Evolutionary conservation across 2,113 vertebrate genomes (phyloP), one percentile per base, ranked within the genome.

Genomic region (Mesocricetus auratus): DNA sequence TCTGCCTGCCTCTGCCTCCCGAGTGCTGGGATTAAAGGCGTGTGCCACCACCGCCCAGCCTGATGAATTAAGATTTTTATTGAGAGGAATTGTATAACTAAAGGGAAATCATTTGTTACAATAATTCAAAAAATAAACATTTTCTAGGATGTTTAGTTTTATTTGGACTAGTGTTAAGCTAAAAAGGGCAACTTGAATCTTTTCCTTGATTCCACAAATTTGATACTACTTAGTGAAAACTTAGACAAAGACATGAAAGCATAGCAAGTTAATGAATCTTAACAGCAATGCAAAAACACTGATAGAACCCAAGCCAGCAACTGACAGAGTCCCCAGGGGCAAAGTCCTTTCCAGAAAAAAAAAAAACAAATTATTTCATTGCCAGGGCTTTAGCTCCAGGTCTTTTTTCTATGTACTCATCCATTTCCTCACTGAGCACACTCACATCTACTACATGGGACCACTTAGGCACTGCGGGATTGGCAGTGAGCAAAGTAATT

Each of bases 21-120:
- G n/a, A n/a, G n/a, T n/a, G n/a, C n/a, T n/a, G n/a, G n/a, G n/a
- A n/a, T n/a, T n/a, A n/a, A n/a, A n/a, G n/a, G n/a, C n/a, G n/a
- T n/a, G n/a, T n/a, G n/a, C n/a, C n/a, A n/a, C n/a, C n/a, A n/a
- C n/a, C n/a, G n/a, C n/a, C n/a, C n/a, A n/a, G n/a, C n/a, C 33
- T 81, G 39, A 42, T 50, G 19, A 95, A 94, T 39, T 93, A 19
- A 68, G 66, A 94, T n/a, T 89, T 42, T 68, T 86, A 82, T 94
- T 31, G 66, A 75, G 2, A 96, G 42, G 7, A 87, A 83, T 86
- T 89, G 86, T 0, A 86, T 26, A 96, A 75, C 56, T 90, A 45
- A 82, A 75, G 22, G 90, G 22, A 95, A 91, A 90, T 69, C 0
- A 77, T 94, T 58, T 91, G 69, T 74, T 87, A 81, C 33, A 89